Conservation (phyloP, 2,113 vertebrate species). For the Fulmarus glacialis region DNA sequence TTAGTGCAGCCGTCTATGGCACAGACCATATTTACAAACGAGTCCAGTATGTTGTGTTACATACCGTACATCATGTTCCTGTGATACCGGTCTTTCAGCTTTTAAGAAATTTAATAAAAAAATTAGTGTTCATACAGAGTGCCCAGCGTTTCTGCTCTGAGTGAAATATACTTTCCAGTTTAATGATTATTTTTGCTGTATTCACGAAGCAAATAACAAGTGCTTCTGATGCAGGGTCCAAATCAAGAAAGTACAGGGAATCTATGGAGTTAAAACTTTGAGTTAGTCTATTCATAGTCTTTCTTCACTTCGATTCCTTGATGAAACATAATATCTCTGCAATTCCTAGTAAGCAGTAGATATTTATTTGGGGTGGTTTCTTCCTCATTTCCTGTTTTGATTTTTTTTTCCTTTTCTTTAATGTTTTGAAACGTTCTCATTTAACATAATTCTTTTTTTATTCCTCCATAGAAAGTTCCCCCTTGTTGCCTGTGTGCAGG, state of each 20-base stretch:
- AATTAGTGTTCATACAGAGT: background rate
- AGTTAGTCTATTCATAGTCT: background rate
- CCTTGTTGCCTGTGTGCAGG: slow-evolving; percentile 86
- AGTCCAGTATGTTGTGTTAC: background rate
- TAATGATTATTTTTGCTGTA: background rate
- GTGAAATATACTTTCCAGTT: background rate
- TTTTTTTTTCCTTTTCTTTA: background rate
- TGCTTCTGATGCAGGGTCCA: background rate
- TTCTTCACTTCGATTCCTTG: background rate
- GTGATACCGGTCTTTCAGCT: background rate
- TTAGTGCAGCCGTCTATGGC: background rate
- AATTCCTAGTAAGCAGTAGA: background rate
- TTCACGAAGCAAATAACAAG: background rate
- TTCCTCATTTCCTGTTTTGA: background rate
- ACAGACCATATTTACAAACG: background rate
- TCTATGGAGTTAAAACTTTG: background rate
- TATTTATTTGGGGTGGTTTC: background rate
- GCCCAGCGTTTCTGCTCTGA: background rate
- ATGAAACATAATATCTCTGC: background rate
- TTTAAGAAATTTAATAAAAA: background rate
- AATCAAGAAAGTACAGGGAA: background rate
- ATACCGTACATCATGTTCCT: too few species aligned
- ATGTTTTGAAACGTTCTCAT: background rate
- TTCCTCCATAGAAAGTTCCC: slow-evolving; percentile 77
- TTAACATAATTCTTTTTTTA: background rate